phyloP scores from a whole-genome alignment of 64 coral and sea anemone genomes.

The Dendrophyllia cribrosa region DNA sequence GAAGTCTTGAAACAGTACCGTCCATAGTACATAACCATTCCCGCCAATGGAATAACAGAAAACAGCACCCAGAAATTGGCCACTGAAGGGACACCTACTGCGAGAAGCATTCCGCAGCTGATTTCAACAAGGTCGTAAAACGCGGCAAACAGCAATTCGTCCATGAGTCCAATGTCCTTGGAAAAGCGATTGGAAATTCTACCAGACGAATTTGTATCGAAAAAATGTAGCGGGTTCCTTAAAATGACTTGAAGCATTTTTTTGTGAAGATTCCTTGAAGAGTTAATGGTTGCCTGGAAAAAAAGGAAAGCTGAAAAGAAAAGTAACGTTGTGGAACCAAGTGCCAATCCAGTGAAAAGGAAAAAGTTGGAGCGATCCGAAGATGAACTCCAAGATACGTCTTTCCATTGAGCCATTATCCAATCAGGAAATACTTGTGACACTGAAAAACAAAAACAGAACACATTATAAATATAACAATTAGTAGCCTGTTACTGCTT shows the following conservation, averaged over 20 bases:
- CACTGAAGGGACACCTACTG: conserved; percentile 29
- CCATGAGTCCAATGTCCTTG: conserved; percentile 63
- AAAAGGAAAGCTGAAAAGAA: conserved; percentile 3
- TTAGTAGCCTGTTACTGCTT: too few species aligned
- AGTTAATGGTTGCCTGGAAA: conserved; percentile 5
- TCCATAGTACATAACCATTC: background rate
- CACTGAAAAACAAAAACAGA: background rate
- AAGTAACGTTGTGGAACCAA: background rate
- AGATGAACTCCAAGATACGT: conserved; percentile 35
- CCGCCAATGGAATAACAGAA: background rate
- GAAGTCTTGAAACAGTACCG: conserved; percentile 41
- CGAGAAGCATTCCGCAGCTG: background rate
- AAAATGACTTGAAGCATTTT: conserved; percentile 16
- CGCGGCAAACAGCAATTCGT: background rate
- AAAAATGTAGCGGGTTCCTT: conserved; percentile 31
- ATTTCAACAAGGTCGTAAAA: background rate
- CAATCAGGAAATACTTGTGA: conserved; percentile 48
- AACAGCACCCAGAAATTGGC: conserved; percentile 41
- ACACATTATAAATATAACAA: too few species aligned
- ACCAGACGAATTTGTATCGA: conserved; percentile 50
- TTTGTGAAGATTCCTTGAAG: conserved; percentile 52
- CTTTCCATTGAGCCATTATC: conserved; percentile 43
- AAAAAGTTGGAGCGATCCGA: background rate
- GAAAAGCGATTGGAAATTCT: conserved; percentile 60
- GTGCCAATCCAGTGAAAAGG: conserved; percentile 19